Percentiles rank a stretch among this genome's conserved stretches.
phyloP scores from a whole-genome alignment of 2,797 vertebrate genomes.

The Macropus fuliginosus region DNA sequence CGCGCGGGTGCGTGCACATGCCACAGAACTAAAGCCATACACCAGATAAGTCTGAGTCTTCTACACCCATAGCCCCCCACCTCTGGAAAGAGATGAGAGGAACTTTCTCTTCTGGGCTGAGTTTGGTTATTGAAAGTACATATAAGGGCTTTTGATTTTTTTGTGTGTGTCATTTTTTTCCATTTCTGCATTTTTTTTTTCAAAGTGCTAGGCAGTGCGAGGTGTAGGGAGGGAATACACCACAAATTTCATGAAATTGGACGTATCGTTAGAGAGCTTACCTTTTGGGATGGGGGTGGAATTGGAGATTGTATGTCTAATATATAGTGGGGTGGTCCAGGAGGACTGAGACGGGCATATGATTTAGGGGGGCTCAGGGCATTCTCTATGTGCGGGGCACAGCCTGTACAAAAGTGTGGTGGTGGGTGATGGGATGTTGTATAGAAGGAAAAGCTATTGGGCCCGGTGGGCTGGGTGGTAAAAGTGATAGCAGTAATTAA shows the following conservation, averaged over 20 bases:
- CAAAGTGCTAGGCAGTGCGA: background rate
- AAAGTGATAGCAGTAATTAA: too few relatives aligned
- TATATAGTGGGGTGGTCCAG: background rate
- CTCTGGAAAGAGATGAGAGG: background rate
- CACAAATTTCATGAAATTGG: background rate
- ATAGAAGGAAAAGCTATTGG: background rate
- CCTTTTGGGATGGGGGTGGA: background rate
- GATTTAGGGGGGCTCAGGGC: too few relatives aligned
- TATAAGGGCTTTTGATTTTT: too few relatives aligned
- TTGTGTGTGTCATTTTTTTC: too few relatives aligned
- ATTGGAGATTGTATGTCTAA: background rate
- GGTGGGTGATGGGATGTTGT: background rate
- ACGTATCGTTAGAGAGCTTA: background rate
- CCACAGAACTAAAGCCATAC: background rate
- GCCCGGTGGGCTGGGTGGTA: background rate
- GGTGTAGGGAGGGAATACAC: background rate
- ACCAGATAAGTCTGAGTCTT: background rate
- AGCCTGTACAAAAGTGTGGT: background rate
- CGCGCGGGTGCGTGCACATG: too few relatives aligned
- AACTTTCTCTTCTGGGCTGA: background rate
- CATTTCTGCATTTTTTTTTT: background rate
- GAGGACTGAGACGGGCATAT: too few relatives aligned
- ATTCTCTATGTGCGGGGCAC: background rate
- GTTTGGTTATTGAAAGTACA: background rate
- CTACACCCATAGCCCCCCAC: background rate